Percentiles rank a stretch among this genome's conserved stretches.
phyloP scores from a whole-genome alignment of 2,797 vertebrate species.

The Siniperca undulata region DNA sequence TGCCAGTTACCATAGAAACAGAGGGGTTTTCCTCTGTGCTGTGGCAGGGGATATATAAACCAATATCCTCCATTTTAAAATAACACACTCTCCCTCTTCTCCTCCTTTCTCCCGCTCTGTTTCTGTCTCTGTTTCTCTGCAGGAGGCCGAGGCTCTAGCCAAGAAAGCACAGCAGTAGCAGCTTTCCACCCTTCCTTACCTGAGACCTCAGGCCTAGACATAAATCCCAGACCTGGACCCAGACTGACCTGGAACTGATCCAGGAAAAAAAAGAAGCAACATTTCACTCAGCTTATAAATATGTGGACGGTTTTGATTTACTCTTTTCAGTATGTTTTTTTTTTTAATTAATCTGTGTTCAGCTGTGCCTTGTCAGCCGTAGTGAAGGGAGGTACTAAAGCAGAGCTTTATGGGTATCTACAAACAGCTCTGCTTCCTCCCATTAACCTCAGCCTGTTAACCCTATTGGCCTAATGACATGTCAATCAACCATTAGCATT shows the following conservation, averaged over 20 bases:
- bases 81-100: conserved; percentile 46
- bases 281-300: conserved; percentile 55
- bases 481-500: conserved; percentile 53
- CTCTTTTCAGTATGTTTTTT: conserved; percentile 38
- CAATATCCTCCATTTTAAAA: conserved; percentile 74
- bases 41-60: conserved; percentile 54
- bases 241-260: conserved; percentile 53
- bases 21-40: conserved; percentile 64
- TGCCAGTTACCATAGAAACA: conserved; percentile 80
- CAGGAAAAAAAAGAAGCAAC: conserved; percentile 29
- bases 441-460: conserved; percentile 65
- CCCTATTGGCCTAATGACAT: conserved; percentile 51
- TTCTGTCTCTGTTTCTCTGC: conserved; percentile 70
- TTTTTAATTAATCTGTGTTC: conserved; percentile 53
- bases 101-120: background rate
- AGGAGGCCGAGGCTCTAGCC: conserved; percentile 95
- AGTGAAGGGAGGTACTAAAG: conserved; percentile 59
- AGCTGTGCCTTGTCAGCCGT: conserved; percentile 81
- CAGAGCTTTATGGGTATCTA: conserved; percentile 58
- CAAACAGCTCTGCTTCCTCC: conserved; percentile 53
- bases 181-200: conserved; percentile 39
- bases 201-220: conserved; percentile 51
- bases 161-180: conserved; percentile 87
- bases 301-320: conserved; percentile 41
- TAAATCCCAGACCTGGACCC: conserved; percentile 54